Evolutionary conservation across 53 echinoderm and acorn worm species (phyloP), one percentile per base, ranked within the genome.

Genomic region (Luidia sarsii): DNA sequence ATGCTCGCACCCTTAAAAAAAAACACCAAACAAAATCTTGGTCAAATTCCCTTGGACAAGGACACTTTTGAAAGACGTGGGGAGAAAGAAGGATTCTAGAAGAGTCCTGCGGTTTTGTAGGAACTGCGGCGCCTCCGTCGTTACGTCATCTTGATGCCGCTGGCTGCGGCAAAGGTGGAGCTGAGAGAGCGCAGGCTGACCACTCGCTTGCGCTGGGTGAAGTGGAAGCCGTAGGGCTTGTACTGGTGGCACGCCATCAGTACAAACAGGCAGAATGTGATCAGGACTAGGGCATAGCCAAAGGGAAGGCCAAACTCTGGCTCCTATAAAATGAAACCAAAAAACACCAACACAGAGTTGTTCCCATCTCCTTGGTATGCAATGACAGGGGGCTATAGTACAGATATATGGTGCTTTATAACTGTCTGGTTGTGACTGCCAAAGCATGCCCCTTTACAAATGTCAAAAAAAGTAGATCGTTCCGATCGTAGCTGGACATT

Each of bases 151-250:
- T 99, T 99, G 82, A 99, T 86, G 28, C 92, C 90, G 24, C 92
- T 82, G 51, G 63, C 85, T 30, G 89, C 89, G 6, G 94, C 89
- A 54, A 99, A 99, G 4, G 99, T 94, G 29, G 99, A 99, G 80
- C 99, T 99, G 33, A 99, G 89, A 2, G 99, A 99, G 2, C 99
- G 87, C 0, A 99, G 85, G 68, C 99, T 99, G 71, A 94, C 88
- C 22, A 99, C 89, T 21, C 99, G 51, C 48, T 91, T 94, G 18
- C 99, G 86, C 49, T 91, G 91, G 54, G 87, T 94, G 41, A 84
- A 59, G 65, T 80, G 71, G 18, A 99, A 57, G 49, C 77, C 74
- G 22, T 80, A 87, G 13, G 94, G 99, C 35, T 91, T 89, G 57
- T 99, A 90, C 22, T 88, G 94, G 9, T 86, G 84, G 55, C 91